Evolutionary conservation across 2,113 vertebrate species (phyloP).

Genomic region (Rallus limicola): DNA sequence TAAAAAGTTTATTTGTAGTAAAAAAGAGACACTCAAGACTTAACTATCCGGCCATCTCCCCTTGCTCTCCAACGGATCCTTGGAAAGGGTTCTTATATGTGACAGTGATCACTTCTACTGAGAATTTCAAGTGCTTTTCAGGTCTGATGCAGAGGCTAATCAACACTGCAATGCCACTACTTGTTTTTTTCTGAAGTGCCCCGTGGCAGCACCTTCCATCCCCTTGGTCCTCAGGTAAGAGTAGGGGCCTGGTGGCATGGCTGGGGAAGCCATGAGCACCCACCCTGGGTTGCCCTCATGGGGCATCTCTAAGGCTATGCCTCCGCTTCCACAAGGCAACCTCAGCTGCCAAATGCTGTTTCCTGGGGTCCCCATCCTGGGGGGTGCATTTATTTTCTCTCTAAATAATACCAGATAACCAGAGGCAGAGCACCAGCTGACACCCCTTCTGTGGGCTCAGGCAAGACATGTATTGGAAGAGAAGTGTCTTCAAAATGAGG

Average conservation of each 20-base stretch:
- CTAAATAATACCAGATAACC: not conserved
- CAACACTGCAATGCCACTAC: no score
- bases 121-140: not conserved
- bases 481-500: not conserved
- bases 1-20: not conserved
- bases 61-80: not conserved
- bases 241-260: rapidly evolving
- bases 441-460: not conserved
- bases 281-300: not conserved
- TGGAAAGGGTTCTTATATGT: not conserved
- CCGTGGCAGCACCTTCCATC: not conserved
- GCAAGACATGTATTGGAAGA: not conserved
- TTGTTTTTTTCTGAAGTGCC: not conserved
- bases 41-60: not conserved
- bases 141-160: not conserved
- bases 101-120: not conserved
- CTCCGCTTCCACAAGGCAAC: not conserved
- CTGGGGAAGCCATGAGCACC: rapidly evolving
- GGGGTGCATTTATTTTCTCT: rapidly evolving
- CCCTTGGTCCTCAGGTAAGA: not conserved
- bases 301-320: rapidly evolving
- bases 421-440: not conserved
- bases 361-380: rapidly evolving
- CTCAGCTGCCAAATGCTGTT: not conserved
- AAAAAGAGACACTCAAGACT: not conserved